Conservation (phyloP, 2,113 vertebrate species). For the Bos javanicus region DNA sequence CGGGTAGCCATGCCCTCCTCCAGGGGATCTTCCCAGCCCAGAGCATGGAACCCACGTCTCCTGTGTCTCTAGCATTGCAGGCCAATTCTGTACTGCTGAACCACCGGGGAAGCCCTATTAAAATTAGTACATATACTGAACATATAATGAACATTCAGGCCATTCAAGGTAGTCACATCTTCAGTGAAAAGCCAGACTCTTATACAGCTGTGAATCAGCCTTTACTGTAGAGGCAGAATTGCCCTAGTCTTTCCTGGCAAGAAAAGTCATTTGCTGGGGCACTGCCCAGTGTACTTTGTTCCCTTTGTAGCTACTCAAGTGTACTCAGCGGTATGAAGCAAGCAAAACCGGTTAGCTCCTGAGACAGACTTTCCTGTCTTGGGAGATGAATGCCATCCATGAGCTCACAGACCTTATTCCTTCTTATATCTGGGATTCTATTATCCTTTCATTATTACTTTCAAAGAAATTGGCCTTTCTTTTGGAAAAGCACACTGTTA, state of each 20-base stretch:
- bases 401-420: background rate
- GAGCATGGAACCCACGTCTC: background rate
- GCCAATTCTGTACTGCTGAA: background rate
- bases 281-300: background rate
- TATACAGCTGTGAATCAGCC: background rate
- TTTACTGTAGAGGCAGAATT: background rate
- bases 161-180: background rate
- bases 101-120: background rate
- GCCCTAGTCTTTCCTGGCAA: background rate
- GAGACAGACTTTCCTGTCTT: background rate
- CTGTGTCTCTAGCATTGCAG: background rate
- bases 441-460: conserved; percentile 33
- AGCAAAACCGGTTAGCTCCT: conserved; percentile 10
- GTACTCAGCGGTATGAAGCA: background rate
- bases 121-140: background rate
- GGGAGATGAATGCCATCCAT: background rate
- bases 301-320: background rate
- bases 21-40: background rate
- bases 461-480: background rate
- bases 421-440: conserved; percentile 5
- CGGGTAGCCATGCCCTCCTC: background rate
- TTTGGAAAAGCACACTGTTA: background rate
- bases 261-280: conserved; percentile 12
- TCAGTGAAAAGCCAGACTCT: background rate
- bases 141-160: background rate